phyloP scores from a whole-genome alignment of 2,888 invertebrate genomes.

The Idaea dimidiata region DNA sequence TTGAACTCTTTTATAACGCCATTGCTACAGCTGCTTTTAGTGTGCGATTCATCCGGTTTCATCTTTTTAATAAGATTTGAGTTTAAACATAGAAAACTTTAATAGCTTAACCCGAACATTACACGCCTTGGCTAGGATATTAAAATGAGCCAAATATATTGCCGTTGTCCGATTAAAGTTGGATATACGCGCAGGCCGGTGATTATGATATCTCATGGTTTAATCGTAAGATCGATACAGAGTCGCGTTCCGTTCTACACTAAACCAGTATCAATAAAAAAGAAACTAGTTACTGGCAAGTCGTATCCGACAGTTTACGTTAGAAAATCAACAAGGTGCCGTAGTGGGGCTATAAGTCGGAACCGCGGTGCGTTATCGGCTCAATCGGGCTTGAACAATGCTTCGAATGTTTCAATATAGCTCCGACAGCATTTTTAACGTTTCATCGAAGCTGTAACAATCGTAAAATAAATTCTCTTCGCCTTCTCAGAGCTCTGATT shows the following conservation, averaged over 20 bases:
- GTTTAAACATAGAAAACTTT: slow-evolving; percentile 57
- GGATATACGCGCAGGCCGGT: slow-evolving; percentile 79
- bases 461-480: slow-evolving; percentile 80
- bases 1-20: slow-evolving; percentile 68
- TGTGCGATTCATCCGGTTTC: slow-evolving; percentile 37
- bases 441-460: slow-evolving; percentile 78
- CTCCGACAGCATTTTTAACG: slow-evolving; percentile 78
- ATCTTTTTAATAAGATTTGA: slow-evolving; percentile 52
- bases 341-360: slow-evolving; percentile 55
- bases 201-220: slow-evolving; percentile 78
- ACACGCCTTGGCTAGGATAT: slow-evolving; percentile 73
- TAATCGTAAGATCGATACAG: slow-evolving; percentile 76
- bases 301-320: slow-evolving; percentile 72
- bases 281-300: slow-evolving; percentile 70
- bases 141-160: slow-evolving; percentile 80
- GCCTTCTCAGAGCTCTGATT: slow-evolving; percentile 78
- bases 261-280: slow-evolving; percentile 79
- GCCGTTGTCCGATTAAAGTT: slow-evolving; percentile 74
- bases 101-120: slow-evolving; percentile 50
- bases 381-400: slow-evolving; percentile 74
- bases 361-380: slow-evolving; percentile 71
- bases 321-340: slow-evolving; percentile 77
- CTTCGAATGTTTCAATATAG: slow-evolving; percentile 78
- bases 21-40: slow-evolving; percentile 30
- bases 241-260: slow-evolving; percentile 75